A percentile compares a stretch with the other conserved stretches of the same genome.
Evolutionary conservation across 2,888 invertebrate species (phyloP).

Genomic region (Chironomus tentans): DNA sequence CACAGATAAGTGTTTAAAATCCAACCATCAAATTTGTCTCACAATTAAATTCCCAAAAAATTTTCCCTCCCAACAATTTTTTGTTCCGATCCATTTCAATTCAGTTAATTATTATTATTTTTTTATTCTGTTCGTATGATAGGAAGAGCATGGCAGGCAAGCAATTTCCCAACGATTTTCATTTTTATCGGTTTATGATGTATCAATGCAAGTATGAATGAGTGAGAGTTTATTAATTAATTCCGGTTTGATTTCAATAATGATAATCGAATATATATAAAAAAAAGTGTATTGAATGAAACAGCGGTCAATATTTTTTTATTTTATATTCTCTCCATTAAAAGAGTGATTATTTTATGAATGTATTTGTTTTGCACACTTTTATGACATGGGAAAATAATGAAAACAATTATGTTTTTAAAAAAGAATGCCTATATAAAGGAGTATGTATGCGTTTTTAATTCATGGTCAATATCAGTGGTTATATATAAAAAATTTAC

Average conservation of each 20-base stretch:
- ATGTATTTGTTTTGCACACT: too few species aligned
- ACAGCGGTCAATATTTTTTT: not conserved
- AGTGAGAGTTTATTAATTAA: conserved; percentile 18
- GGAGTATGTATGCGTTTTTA: not conserved
- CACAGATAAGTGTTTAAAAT: too few species aligned
- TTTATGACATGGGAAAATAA: not conserved
- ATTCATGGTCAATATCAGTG: not conserved
- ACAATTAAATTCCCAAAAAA: too few species aligned
- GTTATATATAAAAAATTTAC: not conserved
- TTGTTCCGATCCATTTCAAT: too few species aligned
- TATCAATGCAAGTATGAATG: not conserved
- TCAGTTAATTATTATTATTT: too few species aligned
- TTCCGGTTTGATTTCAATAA: conserved; percentile 15
- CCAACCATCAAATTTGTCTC: too few species aligned
- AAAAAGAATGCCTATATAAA: not conserved
- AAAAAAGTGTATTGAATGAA: not conserved
- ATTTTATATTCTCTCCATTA: too few species aligned
- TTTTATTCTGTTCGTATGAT: not conserved
- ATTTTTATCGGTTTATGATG: not conserved
- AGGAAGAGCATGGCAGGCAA: not conserved
- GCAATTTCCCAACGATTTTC: not conserved
- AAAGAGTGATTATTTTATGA: too few species aligned
- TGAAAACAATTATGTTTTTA: not conserved
- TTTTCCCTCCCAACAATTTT: too few species aligned
- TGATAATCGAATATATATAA: not conserved